Conservation (phyloP, 2,797 vertebrate genomes). For the Tympanoctomys barrerae region DNA sequence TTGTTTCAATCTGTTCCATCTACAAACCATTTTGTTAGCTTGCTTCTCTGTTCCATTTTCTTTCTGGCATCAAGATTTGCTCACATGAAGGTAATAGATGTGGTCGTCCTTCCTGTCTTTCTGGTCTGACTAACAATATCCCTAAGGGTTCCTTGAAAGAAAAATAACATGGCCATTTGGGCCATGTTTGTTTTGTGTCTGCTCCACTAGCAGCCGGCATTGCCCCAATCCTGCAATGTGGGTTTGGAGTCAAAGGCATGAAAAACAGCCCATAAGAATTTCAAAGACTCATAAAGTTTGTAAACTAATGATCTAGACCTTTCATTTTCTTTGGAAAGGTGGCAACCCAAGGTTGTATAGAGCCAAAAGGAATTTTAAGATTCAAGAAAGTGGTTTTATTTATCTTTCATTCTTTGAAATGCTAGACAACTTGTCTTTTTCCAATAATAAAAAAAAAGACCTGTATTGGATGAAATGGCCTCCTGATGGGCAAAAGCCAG, state of each 20-base stretch:
- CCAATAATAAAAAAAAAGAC: constrained; percentile 4
- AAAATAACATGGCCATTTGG: constrained; percentile 53
- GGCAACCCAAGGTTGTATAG: constrained; percentile 61
- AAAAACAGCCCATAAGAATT: constrained; percentile 76
- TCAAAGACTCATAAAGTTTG: constrained; percentile 77
- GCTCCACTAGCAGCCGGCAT: constrained; percentile 35
- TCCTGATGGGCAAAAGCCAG: constrained; percentile 45
- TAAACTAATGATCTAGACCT: constrained; percentile 77
- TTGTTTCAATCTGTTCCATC: neutral
- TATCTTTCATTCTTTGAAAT: constrained; percentile 75
- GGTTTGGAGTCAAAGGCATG: constrained; percentile 61
- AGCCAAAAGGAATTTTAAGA: constrained; percentile 75
- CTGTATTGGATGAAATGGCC: constrained; percentile 2
- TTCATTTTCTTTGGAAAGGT: constrained; percentile 83
- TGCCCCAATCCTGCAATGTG: constrained; percentile 55
- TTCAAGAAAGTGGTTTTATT: constrained; percentile 73
- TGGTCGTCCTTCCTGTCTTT: constrained; percentile 50
- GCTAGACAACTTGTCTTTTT: constrained; percentile 75
- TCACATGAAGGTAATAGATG: neutral
- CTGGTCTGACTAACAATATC: constrained; percentile 24
- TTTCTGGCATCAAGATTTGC: neutral
- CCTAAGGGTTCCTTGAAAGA: constrained; percentile 66
- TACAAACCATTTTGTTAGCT: neutral
- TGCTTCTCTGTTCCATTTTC: neutral
- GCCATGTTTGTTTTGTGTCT: constrained; percentile 75